phyloP scores from a whole-genome alignment of 2,797 vertebrate genomes.

The Holocentrus rufus region DNA sequence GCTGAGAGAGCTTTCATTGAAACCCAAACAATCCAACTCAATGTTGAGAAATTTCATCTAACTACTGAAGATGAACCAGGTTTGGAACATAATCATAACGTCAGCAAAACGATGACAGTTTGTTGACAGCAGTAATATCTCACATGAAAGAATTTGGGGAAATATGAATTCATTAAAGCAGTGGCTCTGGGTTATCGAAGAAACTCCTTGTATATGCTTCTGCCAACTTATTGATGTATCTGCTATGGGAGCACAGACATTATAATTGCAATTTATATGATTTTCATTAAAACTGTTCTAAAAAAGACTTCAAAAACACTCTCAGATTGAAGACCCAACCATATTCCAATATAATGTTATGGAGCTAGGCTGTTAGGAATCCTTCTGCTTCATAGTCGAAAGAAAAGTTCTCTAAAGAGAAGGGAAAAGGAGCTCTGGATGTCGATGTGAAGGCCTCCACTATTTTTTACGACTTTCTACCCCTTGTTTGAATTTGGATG shows the following conservation, averaged over 20 bases:
- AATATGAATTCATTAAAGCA: neutral
- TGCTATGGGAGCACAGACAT: neutral
- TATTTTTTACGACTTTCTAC: conserved; percentile 33
- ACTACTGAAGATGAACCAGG: conserved; percentile 10
- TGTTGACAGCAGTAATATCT: neutral
- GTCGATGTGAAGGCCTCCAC: conserved; percentile 39
- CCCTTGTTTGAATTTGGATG: conserved; percentile 56
- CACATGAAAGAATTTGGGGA: neutral
- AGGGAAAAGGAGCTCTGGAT: conserved; percentile 16
- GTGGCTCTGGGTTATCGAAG: conserved; percentile 15
- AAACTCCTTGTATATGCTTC: conserved; percentile 16
- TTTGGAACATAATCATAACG: conserved; percentile 19
- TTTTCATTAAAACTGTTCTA: no score
- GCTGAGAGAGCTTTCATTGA: conserved; percentile 52
- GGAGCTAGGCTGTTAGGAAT: neutral
- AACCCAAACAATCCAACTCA: conserved; percentile 35
- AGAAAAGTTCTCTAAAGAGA: conserved; percentile 18
- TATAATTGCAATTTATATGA: neutral
- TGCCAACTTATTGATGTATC: neutral
- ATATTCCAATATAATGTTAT: conserved; percentile 6
- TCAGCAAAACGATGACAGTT: conserved; percentile 4
- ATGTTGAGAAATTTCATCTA: conserved; percentile 34
- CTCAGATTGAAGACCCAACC: neutral
- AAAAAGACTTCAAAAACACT: neutral
- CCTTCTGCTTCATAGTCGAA: neutral